A percentile compares a stretch with the other conserved stretches of the same genome.
phyloP scores from a whole-genome alignment of 2,797 vertebrate species.

The Falco columbarius region DNA sequence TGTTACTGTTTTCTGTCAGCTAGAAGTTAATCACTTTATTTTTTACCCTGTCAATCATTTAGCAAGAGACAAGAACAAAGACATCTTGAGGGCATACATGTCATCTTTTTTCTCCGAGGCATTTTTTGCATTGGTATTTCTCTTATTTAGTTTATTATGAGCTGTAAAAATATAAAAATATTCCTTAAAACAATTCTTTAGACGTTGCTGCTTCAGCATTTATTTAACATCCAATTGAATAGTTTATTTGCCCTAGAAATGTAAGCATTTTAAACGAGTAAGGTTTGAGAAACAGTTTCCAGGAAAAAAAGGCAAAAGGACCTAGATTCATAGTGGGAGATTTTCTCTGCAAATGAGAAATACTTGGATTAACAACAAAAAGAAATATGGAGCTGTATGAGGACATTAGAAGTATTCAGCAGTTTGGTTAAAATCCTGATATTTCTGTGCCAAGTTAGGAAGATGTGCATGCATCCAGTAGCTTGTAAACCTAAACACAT shows the following conservation, averaged over 20 bases:
- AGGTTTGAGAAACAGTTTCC: neutral
- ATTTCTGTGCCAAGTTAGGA: neutral
- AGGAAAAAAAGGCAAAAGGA: neutral
- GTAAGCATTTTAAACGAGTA: neutral
- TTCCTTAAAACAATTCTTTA: neutral
- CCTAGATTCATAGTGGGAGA: neutral
- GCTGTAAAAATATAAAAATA: neutral
- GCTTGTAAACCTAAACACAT: neutral
- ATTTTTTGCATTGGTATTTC: neutral
- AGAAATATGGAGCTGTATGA: neutral
- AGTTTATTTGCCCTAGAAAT: neutral
- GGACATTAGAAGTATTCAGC: neutral
- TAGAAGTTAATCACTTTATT: slow-evolving; percentile 49
- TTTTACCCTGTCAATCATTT: slow-evolving; percentile 23
- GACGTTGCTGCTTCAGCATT: neutral
- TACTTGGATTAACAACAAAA: neutral
- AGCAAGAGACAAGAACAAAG: neutral
- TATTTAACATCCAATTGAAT: neutral
- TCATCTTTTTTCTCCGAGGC: neutral
- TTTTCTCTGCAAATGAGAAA: neutral
- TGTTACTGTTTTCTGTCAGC: slow-evolving; percentile 30
- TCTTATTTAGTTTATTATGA: neutral
- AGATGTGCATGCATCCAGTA: neutral
- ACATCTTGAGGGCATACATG: neutral
- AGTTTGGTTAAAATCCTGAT: neutral